A percentile compares a stretch with the other conserved stretches of the same genome.
These are phyloP conservation scores for Todus mexicanus DNA, from an alignment of 2,797 vertebrate genomes.

Conservation along the genomic window DNA sequence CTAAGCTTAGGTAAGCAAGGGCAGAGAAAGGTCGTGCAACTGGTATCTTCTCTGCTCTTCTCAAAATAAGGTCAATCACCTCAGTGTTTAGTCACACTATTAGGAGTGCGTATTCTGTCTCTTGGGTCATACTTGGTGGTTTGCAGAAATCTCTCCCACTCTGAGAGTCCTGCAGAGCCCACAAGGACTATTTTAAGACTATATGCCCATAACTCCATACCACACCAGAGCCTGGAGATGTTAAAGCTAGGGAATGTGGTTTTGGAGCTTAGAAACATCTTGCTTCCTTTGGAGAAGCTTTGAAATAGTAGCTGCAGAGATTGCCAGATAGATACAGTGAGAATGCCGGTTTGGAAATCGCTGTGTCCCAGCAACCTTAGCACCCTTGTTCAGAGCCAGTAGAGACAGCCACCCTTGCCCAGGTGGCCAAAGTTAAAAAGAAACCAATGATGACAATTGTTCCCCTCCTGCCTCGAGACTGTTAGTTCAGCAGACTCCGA, in stretches of 20 bases:
- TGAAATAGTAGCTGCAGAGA: background rate
- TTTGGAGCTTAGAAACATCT: background rate
- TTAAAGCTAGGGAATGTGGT: background rate
- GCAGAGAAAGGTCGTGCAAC: background rate
- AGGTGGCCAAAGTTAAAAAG: background rate
- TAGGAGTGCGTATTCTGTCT: background rate
- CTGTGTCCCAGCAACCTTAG: background rate
- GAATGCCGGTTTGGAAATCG: background rate
- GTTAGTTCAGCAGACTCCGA: background rate
- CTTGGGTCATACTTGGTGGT: background rate
- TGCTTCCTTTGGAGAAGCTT: background rate
- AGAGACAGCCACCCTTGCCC: background rate
- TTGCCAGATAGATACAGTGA: background rate
- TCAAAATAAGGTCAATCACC: background rate
- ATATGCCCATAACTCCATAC: background rate
- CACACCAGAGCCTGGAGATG: background rate
- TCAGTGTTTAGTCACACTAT: background rate
- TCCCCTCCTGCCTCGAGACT: background rate
- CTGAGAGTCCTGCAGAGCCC: background rate
- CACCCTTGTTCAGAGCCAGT: background rate
- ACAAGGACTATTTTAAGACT: rapidly evolving
- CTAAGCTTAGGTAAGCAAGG: background rate
- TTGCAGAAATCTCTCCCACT: background rate
- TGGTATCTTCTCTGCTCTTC: background rate
- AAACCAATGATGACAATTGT: background rate